A percentile compares a stretch with the other conserved stretches of the same genome.
Conservation (phyloP, 2,113 vertebrate species). For the Amblyornis subalaris region DNA sequence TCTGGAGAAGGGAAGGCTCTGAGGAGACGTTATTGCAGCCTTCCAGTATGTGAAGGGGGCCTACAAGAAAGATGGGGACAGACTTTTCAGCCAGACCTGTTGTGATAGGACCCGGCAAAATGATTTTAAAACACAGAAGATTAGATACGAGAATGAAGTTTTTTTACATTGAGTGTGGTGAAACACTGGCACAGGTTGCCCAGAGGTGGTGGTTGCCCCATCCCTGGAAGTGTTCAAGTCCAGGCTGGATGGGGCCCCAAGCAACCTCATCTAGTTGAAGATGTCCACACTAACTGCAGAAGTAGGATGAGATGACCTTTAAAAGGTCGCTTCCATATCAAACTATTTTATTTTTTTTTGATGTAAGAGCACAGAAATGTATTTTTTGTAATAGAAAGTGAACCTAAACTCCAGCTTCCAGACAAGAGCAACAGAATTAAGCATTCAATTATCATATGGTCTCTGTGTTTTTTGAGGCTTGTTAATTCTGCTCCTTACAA, state of each 20-base stretch:
- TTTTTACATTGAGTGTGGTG: not conserved
- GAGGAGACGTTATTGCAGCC: not conserved
- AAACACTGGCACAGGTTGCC: not conserved
- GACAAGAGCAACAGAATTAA: not conserved
- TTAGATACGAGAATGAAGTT: not conserved
- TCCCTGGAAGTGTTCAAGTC: not conserved
- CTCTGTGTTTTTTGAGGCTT: not conserved
- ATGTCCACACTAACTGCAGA: rapidly evolving
- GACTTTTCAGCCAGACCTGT: not conserved
- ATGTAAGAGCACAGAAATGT: not conserved
- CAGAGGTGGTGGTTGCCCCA: not conserved
- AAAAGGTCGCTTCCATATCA: not conserved
- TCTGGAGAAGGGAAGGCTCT: not conserved
- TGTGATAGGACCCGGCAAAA: rapidly evolving
- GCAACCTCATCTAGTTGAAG: not conserved
- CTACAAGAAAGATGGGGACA: not conserved
- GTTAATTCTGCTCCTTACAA: not conserved
- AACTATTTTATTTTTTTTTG: not conserved
- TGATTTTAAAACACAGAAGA: not conserved
- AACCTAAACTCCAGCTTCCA: not conserved
- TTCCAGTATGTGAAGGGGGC: not conserved
- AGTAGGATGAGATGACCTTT: not conserved
- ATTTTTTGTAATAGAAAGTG: not conserved
- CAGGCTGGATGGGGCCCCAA: not conserved
- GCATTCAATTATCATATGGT: not conserved